A percentile compares a stretch with the other conserved stretches of the same genome.
Conservation (phyloP, 2,888 invertebrate species). For the Eristalis tenax region DNA sequence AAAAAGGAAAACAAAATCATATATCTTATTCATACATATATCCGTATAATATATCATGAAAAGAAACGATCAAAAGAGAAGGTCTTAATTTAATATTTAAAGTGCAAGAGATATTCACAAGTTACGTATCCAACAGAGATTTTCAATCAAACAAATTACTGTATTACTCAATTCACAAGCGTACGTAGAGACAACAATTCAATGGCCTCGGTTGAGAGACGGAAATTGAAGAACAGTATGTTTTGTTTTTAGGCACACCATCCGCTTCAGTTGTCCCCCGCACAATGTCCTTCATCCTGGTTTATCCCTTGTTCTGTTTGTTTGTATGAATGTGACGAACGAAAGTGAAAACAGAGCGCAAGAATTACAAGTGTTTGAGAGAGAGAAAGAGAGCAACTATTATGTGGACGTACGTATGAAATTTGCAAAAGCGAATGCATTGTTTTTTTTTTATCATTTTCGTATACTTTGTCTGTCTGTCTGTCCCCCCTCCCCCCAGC, state of each 20-base stretch:
- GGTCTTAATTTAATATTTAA: slow-evolving; percentile 13
- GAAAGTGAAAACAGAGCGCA: background rate
- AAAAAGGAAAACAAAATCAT: slow-evolving; percentile 10
- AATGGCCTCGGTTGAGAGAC: too few relatives aligned
- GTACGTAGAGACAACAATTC: background rate
- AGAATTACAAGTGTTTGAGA: background rate
- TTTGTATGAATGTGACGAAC: slow-evolving; percentile 42
- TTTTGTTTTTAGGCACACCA: background rate
- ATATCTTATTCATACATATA: slow-evolving; percentile 35
- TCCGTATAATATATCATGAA: slow-evolving; percentile 16
- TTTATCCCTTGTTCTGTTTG: background rate
- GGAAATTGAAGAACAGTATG: background rate
- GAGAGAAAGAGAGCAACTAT: background rate
- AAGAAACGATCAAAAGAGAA: slow-evolving; percentile 9
- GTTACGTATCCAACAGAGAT: background rate
- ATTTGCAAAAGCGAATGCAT: slow-evolving; percentile 24
- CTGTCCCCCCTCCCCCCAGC: background rate
- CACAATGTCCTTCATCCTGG: background rate
- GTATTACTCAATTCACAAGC: background rate
- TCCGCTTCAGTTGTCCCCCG: slow-evolving; percentile 4
- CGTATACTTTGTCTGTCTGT: background rate
- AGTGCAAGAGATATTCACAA: background rate
- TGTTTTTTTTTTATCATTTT: slow-evolving; percentile 14
- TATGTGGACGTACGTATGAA: slow-evolving; percentile 7
- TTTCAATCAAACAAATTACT: background rate